These are phyloP conservation scores for Caiman crocodilus DNA, from an alignment of 2,797 vertebrate species.

Conservation along the genomic window DNA sequence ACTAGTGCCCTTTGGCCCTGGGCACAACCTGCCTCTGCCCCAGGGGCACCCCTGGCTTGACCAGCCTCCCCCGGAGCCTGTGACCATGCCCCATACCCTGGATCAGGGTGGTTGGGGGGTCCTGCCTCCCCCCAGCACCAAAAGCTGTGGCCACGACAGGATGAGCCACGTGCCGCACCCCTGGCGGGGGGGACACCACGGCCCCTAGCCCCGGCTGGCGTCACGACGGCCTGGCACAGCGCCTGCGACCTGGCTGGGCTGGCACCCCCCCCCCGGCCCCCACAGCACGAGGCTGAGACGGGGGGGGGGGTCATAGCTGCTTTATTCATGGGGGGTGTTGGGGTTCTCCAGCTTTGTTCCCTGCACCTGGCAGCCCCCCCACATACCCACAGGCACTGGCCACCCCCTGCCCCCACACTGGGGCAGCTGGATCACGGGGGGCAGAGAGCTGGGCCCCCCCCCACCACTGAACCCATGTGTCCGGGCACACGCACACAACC, in stretches of 20 bases:
- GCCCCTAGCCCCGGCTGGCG: neutral
- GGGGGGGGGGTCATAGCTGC: too few species aligned
- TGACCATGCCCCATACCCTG: neutral
- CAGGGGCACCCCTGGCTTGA: slow-evolving; percentile 63
- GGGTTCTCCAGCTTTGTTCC: neutral
- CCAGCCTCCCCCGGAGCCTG: neutral
- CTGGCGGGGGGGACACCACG: neutral
- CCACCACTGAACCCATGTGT: neutral
- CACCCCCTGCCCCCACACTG: neutral
- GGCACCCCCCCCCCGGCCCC: too few species aligned
- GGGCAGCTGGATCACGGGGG: too few species aligned
- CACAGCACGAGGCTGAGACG: too few species aligned
- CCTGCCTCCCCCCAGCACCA: too few species aligned
- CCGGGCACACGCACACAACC: neutral
- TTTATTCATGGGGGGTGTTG: too few species aligned
- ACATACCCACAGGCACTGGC: neutral
- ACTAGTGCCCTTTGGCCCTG: slow-evolving; percentile 93
- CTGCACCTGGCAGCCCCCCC: neutral
- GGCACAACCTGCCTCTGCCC: slow-evolving; percentile 89
- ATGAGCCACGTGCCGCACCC: too few species aligned
- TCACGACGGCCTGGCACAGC: neutral
- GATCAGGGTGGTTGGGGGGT: too few species aligned
- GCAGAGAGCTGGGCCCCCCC: too few species aligned
- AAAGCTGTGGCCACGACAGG: too few species aligned
- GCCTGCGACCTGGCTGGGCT: neutral